phyloP scores from a whole-genome alignment of 2,797 vertebrate species.

The Sebastiscus albofasciatus region DNA sequence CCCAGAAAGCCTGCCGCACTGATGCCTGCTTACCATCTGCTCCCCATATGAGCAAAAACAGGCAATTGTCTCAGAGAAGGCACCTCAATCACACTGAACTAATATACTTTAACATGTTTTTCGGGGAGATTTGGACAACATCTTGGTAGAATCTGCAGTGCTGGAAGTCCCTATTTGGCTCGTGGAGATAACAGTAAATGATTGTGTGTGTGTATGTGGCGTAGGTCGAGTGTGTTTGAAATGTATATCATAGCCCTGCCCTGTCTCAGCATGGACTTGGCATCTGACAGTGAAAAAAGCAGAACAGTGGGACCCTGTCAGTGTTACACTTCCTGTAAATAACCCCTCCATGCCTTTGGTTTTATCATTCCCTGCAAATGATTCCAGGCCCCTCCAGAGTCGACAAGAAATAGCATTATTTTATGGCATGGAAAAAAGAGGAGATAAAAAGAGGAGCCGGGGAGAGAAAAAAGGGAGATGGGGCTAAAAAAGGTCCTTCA shows the following conservation, averaged over 20 bases:
- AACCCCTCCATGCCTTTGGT: conserved; percentile 82
- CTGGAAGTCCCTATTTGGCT: conserved; percentile 41
- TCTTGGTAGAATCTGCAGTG: conserved; percentile 30
- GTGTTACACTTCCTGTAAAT: conserved; percentile 81
- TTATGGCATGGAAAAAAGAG: conserved; percentile 87
- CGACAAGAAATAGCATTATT: conserved; percentile 86
- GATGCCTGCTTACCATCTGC: conserved; percentile 87
- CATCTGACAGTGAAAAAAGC: conserved; percentile 66
- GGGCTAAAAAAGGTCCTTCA: conserved; percentile 90
- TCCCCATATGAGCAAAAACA: conserved; percentile 85
- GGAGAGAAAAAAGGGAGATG: conserved; percentile 74
- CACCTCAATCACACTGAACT: conserved; percentile 73
- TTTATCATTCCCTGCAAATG: conserved; percentile 84
- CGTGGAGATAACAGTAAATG: conserved; percentile 46
- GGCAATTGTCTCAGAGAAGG: conserved; percentile 78
- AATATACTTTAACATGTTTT: conserved; percentile 61
- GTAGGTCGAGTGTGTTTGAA: conserved; percentile 47
- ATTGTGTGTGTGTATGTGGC: conserved; percentile 12
- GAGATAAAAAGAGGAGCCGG: conserved; percentile 65
- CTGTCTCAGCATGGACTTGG: conserved; percentile 63
- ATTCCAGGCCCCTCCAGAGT: conserved; percentile 93
- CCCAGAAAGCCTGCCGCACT: conserved; percentile 85
- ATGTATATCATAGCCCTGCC: conserved; percentile 59
- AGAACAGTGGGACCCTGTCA: conserved; percentile 72
- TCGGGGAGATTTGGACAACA: conserved; percentile 44